Percentiles rank a stretch among this genome's conserved stretches.
phyloP scores from a whole-genome alignment of 2,797 vertebrate genomes.

The Podarcis siculus region DNA sequence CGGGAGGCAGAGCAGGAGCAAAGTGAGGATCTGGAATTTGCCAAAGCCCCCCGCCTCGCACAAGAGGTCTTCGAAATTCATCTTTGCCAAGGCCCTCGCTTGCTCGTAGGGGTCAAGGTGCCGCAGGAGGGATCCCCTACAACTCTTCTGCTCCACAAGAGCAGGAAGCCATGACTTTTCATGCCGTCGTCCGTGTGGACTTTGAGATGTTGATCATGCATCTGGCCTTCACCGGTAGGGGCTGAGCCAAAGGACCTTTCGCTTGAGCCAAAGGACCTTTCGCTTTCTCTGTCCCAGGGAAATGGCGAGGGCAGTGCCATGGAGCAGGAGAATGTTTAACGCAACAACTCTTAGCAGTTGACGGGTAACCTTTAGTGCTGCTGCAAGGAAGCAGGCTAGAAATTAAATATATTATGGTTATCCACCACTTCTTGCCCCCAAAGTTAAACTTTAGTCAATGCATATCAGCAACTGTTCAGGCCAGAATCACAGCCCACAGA shows the following conservation, averaged over 20 bases:
- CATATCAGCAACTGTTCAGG: background rate
- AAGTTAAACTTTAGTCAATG: background rate
- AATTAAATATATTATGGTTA: background rate
- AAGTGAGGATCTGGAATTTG: slow-evolving; percentile 84
- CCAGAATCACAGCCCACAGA: background rate
- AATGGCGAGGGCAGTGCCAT: background rate
- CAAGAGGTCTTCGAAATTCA: slow-evolving; percentile 91
- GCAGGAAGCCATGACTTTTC: slow-evolving; percentile 43
- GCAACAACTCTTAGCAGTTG: background rate
- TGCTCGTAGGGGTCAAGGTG: slow-evolving; percentile 22
- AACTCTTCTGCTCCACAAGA: background rate
- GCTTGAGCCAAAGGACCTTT: background rate
- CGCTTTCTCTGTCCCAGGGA: background rate
- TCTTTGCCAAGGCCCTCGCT: slow-evolving; percentile 57
- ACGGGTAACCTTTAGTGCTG: background rate
- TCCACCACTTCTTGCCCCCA: background rate
- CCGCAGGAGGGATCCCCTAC: slow-evolving; percentile 8
- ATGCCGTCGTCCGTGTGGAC: slow-evolving; percentile 41
- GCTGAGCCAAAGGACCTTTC: background rate
- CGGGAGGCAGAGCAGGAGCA: slow-evolving; percentile 81
- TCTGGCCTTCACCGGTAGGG: slow-evolving; percentile 3
- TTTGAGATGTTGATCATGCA: slow-evolving; percentile 56
- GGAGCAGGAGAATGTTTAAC: slow-evolving; percentile 29
- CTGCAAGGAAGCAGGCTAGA: background rate
- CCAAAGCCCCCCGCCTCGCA: slow-evolving; percentile 87